These are phyloP conservation scores for Actenoides lindsayi DNA, from an alignment of 2,113 vertebrate genomes.

Conservation along the genomic window DNA sequence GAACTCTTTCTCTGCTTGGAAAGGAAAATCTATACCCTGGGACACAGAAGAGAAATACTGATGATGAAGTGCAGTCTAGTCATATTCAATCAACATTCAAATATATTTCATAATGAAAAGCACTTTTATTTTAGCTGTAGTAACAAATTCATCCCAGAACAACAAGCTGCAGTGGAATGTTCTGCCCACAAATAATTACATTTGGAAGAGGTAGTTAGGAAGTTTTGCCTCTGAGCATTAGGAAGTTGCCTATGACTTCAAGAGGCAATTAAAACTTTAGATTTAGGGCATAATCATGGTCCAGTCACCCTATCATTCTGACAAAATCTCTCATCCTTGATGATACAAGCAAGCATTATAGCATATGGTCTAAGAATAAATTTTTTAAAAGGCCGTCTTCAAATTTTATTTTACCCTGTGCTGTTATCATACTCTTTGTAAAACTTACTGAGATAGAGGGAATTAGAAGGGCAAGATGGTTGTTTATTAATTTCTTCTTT, in stretches of 20 bases:
- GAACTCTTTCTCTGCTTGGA: not conserved
- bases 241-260: not conserved
- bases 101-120: not conserved
- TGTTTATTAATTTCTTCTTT: not conserved
- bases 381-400: not conserved
- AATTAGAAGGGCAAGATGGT: not conserved
- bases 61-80: not conserved
- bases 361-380: not conserved
- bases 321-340: not conserved
- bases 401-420: not conserved
- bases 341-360: not conserved
- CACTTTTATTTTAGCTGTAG: not conserved
- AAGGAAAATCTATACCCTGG: not conserved
- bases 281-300: not conserved
- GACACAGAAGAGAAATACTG: not conserved
- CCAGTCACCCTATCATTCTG: not conserved
- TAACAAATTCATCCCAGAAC: not conserved
- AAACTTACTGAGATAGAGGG: not conserved
- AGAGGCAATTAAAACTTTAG: not conserved
- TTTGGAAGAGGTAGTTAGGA: not conserved
- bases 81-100: not conserved
- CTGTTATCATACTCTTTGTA: not conserved
- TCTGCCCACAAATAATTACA: not conserved
- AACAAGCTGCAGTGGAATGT: not conserved
- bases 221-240: no score